phyloP scores from a whole-genome alignment of 2,113 vertebrate species.

The Taxidea taxus region DNA sequence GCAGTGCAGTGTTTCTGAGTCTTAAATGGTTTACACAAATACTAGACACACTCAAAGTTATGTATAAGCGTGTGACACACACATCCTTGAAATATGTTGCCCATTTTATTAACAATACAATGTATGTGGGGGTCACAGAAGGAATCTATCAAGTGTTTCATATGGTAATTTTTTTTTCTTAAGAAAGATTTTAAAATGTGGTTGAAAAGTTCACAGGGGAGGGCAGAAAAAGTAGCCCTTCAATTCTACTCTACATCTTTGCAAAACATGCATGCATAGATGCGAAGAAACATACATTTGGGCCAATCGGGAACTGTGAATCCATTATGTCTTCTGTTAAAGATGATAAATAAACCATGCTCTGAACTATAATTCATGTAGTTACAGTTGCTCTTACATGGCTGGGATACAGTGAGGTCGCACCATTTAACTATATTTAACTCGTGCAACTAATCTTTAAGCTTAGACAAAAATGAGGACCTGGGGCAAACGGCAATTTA shows the following conservation, averaged over 20 bases:
- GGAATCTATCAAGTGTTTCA: constrained; percentile 39
- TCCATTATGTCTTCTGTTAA: background rate
- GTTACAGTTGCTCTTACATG: background rate
- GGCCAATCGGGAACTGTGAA: background rate
- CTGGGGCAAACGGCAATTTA: background rate
- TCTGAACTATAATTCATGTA: background rate
- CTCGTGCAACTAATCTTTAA: background rate
- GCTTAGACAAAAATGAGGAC: background rate
- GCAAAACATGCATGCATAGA: background rate
- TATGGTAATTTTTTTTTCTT: constrained; percentile 46
- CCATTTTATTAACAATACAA: constrained; percentile 70
- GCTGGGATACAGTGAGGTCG: constrained; percentile 46
- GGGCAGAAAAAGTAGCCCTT: constrained; percentile 32
- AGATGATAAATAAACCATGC: background rate
- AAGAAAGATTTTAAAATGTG: constrained; percentile 43
- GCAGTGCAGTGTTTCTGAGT: constrained; percentile 1
- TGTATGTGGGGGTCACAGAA: constrained; percentile 32
- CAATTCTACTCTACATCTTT: constrained; percentile 22
- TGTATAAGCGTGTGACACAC: constrained; percentile 60
- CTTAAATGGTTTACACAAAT: constrained; percentile 44
- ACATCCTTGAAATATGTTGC: constrained; percentile 70
- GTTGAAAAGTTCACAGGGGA: constrained; percentile 31
- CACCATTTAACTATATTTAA: background rate
- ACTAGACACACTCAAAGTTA: constrained; percentile 63
- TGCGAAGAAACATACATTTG: constrained; percentile 41